Evolutionary conservation across 2,113 vertebrate genomes (phyloP).

Genomic region (Saccopteryx bilineata): DNA sequence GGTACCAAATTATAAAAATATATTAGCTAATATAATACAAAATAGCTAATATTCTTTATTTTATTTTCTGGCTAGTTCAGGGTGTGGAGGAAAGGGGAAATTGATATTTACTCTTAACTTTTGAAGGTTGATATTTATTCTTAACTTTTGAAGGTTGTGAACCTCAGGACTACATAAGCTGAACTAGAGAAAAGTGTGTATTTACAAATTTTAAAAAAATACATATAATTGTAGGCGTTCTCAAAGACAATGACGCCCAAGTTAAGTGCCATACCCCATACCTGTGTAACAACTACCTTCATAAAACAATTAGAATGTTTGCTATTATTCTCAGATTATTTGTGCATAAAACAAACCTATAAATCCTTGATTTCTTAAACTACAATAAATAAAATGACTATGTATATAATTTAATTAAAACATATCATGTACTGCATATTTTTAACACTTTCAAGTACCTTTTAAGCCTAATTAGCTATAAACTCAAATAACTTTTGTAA

Average conservation of each 20-base stretch:
- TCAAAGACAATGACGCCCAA: conserved; percentile 26
- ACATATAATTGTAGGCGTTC: background rate
- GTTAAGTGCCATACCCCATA: background rate
- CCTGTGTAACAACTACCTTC: background rate
- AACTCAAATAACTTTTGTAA: conserved; percentile 23
- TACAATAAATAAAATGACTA: conserved; percentile 46
- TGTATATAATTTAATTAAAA: conserved; percentile 25
- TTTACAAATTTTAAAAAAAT: conserved; percentile 25
- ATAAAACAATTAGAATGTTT: background rate
- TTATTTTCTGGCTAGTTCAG: background rate
- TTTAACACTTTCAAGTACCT: conserved; percentile 2
- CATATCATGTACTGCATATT: background rate
- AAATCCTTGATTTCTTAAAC: background rate
- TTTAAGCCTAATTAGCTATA: conserved; percentile 30
- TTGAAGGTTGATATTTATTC: background rate
- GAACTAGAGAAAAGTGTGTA: background rate
- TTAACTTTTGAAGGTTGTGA: conserved; percentile 29
- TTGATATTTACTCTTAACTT: background rate
- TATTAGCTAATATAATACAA: too few species aligned
- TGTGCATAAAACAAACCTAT: background rate
- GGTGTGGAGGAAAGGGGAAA: background rate
- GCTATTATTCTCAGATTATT: background rate
- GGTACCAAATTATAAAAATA: background rate
- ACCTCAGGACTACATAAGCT: background rate
- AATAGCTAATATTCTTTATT: background rate